Evolutionary conservation across 2,113 vertebrate genomes (phyloP), one percentile per base, ranked within the genome.

Genomic region (Spheniscus mendiculus): DNA sequence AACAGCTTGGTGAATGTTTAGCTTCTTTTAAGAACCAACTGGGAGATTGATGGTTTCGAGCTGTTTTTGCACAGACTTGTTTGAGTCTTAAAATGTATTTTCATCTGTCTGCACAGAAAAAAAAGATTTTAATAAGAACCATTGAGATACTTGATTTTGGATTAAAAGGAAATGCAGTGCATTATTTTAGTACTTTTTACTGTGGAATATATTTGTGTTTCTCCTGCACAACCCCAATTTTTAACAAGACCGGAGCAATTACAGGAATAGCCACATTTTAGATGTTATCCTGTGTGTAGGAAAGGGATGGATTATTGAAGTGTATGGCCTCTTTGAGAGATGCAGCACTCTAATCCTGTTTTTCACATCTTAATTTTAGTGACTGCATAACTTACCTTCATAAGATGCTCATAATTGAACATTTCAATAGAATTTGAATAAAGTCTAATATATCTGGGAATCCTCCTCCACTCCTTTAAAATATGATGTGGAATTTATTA

Each of bases 401-500:
- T 81, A 84, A 90, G 80, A 84, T 94, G 52, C 76, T 93, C 84
- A 92, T 96, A 95, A 89, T 89, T 93, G 65, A 97, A 89, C 56
- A 63, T 92, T 97, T 94, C 72, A 88, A n/a, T 86, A 81, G 79
- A 81, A 93, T 92, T 93, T 96, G 76, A 95, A 86, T 96, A 56
- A 77, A 93, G 62, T 83, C 74, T 83, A 83, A 92, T 92, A 49
- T 96, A 87, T 67, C 69, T 89, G 83, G 65, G 44, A 87, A 96
- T 97, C 88, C 88, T 96, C 76, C 90, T 94, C 91, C 79, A 88
- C 90, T 93, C 61, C 87, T 55, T 90, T 90, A 93, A 91, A 96
- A 86, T 90, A 82, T 10, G 55, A 94, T 96, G 85, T 78, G 88
- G 94, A 93, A 95, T 94, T 69, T 96, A 94, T 96, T 96, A 92